A percentile compares a stretch with the other conserved stretches of the same genome.
These are phyloP conservation scores for Leptopilina syphax DNA, from an alignment of 2,888 invertebrate genomes.

Conservation along the genomic window DNA sequence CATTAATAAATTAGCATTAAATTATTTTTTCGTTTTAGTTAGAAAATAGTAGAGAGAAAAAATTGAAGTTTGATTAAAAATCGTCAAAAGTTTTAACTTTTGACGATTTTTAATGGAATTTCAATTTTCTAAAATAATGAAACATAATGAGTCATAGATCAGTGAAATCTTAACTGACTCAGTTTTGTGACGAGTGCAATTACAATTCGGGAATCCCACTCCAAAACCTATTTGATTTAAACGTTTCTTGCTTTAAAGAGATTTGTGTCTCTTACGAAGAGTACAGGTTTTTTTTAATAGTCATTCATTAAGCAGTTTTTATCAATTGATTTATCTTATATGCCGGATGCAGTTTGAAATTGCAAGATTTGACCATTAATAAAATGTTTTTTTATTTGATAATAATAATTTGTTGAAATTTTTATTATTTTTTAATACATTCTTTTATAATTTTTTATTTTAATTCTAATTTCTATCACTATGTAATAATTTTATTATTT, in stretches of 20 bases:
- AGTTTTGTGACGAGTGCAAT: too few species aligned
- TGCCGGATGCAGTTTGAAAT: background rate
- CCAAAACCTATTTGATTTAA: too few species aligned
- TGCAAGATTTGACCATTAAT: background rate
- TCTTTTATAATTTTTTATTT: too few species aligned
- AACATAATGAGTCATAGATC: background rate
- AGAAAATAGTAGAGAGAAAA: background rate
- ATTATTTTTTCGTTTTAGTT: background rate
- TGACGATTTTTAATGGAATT: background rate
- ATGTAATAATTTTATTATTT: too few species aligned
- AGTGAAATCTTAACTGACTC: too few species aligned
- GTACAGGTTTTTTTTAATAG: background rate
- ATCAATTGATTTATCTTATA: background rate
- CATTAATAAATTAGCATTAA: too few species aligned
- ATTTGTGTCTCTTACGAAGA: background rate
- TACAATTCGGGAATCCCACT: too few species aligned
- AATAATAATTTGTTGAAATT: too few species aligned
- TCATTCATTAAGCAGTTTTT: constrained; percentile 6
- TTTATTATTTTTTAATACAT: too few species aligned
- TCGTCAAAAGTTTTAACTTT: background rate
- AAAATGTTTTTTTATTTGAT: too few species aligned
- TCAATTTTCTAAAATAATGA: background rate
- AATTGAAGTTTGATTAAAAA: background rate
- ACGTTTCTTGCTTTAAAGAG: background rate
- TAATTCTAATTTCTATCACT: too few species aligned